Percentiles rank a stretch among this genome's conserved stretches.
Evolutionary conservation across 2,888 invertebrate species (phyloP).

Genomic region (Steinernema hermaphroditum): DNA sequence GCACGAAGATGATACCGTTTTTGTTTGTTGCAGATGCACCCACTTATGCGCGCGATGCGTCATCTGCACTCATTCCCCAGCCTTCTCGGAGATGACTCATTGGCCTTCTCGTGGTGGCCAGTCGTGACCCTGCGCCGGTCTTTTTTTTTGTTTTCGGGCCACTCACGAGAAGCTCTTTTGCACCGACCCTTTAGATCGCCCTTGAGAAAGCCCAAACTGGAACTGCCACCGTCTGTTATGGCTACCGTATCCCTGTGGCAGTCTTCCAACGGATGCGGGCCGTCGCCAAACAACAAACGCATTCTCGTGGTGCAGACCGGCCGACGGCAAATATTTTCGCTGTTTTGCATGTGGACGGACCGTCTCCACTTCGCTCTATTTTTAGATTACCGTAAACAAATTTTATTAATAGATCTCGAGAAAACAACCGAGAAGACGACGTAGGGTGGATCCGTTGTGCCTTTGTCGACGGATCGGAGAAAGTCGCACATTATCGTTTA

Average conservation of each 20-base stretch:
- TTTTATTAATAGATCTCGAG: background rate
- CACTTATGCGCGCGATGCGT: no score
- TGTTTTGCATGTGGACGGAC: background rate
- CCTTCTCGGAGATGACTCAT: background rate
- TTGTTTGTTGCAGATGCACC: no score
- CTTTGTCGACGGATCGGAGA: no score
- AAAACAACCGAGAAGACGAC: background rate
- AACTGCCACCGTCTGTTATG: background rate
- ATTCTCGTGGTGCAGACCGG: background rate
- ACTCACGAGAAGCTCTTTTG: conserved; percentile 19
- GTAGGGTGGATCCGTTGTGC: background rate
- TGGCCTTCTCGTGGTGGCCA: background rate
- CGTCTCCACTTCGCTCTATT: background rate
- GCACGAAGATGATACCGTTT: no score
- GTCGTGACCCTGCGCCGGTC: background rate
- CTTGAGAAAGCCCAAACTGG: background rate
- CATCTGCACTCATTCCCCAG: no score
- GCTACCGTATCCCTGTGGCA: conserved; percentile 23
- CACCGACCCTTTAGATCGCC: background rate
- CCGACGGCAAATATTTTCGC: conserved; percentile 21
- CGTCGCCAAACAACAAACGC: conserved; percentile 21
- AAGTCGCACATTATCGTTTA: no score
- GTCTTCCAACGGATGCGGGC: conserved; percentile 10
- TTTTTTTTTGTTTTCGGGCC: background rate
- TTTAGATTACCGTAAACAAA: conserved; percentile 9